These are phyloP conservation scores for Pandion haliaetus DNA, from an alignment of 2,113 vertebrate species.

Conservation along the genomic window DNA sequence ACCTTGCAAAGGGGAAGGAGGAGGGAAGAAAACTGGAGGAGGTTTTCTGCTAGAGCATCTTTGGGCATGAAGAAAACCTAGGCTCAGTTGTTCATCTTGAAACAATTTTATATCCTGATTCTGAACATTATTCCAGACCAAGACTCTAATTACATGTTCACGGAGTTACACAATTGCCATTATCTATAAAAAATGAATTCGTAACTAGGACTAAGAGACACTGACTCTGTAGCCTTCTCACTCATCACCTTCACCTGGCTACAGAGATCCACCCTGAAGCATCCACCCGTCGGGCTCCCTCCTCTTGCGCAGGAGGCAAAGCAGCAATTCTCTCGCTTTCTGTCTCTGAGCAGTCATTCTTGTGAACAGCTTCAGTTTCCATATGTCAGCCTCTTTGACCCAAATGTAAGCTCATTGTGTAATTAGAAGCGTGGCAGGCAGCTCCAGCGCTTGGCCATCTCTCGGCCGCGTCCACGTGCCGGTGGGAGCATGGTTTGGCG, in stretches of 20 bases:
- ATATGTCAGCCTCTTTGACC: neutral
- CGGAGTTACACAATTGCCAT: neutral
- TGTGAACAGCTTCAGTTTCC: neutral
- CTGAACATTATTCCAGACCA: neutral
- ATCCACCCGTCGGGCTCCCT: rapidly evolving
- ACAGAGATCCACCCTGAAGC: neutral
- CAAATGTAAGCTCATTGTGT: neutral
- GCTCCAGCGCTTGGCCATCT: neutral
- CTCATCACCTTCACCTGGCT: neutral
- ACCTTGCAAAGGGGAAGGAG: neutral
- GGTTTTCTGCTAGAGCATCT: neutral
- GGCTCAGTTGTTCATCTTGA: neutral
- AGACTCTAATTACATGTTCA: neutral
- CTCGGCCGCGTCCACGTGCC: rapidly evolving
- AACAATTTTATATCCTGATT: neutral
- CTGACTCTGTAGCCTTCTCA: neutral
- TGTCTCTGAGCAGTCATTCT: no score
- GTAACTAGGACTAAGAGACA: neutral
- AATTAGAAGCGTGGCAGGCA: neutral
- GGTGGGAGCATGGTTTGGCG: neutral
- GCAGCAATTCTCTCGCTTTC: neutral
- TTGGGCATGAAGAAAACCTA: neutral
- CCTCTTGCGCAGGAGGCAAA: neutral
- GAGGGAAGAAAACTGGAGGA: neutral
- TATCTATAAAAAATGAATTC: neutral